Conservation (phyloP, 2,888 invertebrate species). For the Protula sp. region DNA sequence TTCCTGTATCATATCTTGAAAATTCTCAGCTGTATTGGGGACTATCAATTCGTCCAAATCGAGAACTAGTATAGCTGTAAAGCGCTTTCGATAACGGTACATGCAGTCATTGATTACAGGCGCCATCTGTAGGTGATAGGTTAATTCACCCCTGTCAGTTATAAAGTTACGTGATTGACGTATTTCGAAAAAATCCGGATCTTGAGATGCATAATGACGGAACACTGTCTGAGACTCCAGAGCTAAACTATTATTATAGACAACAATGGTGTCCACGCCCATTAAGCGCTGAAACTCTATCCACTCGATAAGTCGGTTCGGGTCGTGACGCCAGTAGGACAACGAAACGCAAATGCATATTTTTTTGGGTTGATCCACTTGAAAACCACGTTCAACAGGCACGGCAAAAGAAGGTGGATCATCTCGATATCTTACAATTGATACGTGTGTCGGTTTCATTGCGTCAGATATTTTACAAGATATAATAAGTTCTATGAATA, state of each 20-base stretch:
- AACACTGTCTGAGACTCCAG: conserved; percentile 1
- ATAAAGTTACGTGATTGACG: conserved; percentile 6
- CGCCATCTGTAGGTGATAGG: conserved; percentile 17
- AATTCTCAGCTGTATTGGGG: conserved; percentile 3
- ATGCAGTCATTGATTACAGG: conserved; percentile 22
- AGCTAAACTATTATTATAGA: conserved; percentile 13
- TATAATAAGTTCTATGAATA: conserved; percentile 6
- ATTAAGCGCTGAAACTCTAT: conserved; percentile 15
- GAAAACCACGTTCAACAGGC: conserved; percentile 8
- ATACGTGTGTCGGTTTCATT: conserved; percentile 1
- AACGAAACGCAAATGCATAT: conserved; percentile 16
- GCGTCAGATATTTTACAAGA: conserved; percentile 1
- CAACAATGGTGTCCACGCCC: conserved; percentile 14
- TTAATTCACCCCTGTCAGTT: conserved; percentile 4
- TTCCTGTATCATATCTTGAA: conserved; percentile 9
- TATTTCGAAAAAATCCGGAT: conserved; percentile 11
- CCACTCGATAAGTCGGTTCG: conserved; percentile 15
- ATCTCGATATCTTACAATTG: background rate
- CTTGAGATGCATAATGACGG: conserved; percentile 6
- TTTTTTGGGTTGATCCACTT: conserved; percentile 6
- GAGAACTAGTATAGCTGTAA: conserved; percentile 9
- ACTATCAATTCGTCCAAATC: conserved; percentile 19
- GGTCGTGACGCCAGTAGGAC: conserved; percentile 14
- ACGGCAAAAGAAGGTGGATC: background rate
- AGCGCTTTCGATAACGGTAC: conserved; percentile 14